Evolutionary conservation across 2,113 vertebrate species (phyloP).

Genomic region (Aptenodytes patagonicus): DNA sequence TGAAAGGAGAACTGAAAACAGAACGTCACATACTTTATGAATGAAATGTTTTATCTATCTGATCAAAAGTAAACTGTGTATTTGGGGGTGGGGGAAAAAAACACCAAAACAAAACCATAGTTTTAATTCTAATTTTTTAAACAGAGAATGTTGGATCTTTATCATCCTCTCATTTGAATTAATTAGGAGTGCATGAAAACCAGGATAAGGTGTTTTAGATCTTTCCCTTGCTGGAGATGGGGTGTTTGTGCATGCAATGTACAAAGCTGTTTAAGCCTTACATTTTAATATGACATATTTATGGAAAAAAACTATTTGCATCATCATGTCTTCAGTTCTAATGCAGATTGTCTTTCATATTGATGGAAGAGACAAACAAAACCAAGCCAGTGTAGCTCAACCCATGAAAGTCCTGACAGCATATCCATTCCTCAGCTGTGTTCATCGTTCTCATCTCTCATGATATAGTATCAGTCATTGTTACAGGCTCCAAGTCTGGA

Average conservation of each 20-base stretch:
- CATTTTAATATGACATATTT: neutral
- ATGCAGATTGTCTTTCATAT: neutral
- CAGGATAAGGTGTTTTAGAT: neutral
- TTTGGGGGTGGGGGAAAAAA: neutral
- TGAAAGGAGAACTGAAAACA: neutral
- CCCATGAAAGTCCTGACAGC: neutral
- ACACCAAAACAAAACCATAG: neutral
- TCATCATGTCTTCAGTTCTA: neutral
- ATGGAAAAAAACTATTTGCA: neutral
- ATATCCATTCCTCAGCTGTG: neutral
- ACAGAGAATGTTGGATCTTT: neutral
- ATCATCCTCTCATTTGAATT: neutral
- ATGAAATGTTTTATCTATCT: neutral
- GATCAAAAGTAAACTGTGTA: neutral
- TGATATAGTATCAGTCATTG: neutral
- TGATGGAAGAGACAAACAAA: neutral
- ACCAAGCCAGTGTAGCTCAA: neutral
- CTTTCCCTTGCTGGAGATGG: neutral
- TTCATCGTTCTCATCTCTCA: neutral
- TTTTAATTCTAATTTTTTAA: neutral
- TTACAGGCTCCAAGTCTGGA: neutral
- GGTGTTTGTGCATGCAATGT: neutral
- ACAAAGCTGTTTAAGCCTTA: neutral
- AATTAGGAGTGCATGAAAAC: neutral
- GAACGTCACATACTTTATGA: neutral